Conservation (phyloP, 2,888 invertebrate species). For the Odontocerum albicorne region DNA sequence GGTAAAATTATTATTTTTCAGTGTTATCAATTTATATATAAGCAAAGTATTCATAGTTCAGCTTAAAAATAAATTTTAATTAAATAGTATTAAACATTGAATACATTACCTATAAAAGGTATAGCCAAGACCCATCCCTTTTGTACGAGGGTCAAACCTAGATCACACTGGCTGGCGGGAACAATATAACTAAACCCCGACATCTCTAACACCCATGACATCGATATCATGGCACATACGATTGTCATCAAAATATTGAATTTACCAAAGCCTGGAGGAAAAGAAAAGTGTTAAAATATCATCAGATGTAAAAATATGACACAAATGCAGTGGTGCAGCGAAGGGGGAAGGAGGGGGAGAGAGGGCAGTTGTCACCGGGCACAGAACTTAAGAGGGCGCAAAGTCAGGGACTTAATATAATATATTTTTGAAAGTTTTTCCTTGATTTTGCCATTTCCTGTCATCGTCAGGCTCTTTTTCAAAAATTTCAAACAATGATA, state of each 20-base stretch:
- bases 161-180: slow-evolving; percentile 26
- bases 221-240: slow-evolving; percentile 9
- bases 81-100: no score
- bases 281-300: neutral
- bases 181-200: slow-evolving; percentile 24
- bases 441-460: no score
- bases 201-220: slow-evolving; percentile 23
- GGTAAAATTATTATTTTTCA: neutral
- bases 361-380: no score
- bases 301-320: no score
- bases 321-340: no score
- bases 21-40: neutral
- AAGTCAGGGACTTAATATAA: no score
- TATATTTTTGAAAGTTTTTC: no score
- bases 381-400: slow-evolving; percentile 61
- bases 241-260: slow-evolving; percentile 24
- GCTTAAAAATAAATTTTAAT: no score
- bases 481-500: no score
- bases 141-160: slow-evolving; percentile 19
- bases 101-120: slow-evolving; percentile 28
- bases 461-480: no score
- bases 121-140: slow-evolving; percentile 29
- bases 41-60: no score
- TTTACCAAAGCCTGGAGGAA: slow-evolving; percentile 23
- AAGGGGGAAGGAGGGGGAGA: no score